A percentile compares a stretch with the other conserved stretches of the same genome.
phyloP scores from a whole-genome alignment of 2,113 vertebrate genomes.

The Antechinus stuartii region DNA sequence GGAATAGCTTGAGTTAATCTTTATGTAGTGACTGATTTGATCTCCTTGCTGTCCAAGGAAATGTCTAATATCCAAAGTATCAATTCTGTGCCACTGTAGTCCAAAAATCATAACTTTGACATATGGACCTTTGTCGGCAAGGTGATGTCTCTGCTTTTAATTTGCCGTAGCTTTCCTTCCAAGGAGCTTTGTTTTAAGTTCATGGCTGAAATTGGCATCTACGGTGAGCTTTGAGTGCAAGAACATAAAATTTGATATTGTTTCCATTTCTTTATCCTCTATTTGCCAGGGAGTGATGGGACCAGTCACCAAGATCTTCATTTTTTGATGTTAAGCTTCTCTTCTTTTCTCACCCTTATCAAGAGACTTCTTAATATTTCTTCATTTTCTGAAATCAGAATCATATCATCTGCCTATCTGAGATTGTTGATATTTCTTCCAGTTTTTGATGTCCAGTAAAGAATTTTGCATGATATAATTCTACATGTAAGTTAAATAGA shows the following conservation, averaged over 20 bases:
- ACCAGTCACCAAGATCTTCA: neutral
- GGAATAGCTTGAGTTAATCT: neutral
- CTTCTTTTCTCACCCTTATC: neutral
- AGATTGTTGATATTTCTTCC: neutral
- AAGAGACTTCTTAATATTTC: neutral
- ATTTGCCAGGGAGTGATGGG: neutral
- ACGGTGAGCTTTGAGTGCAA: neutral
- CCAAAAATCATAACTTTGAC: neutral
- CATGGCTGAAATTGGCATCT: neutral
- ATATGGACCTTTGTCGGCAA: neutral
- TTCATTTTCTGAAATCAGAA: neutral
- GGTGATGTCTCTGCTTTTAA: neutral
- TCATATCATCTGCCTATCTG: neutral
- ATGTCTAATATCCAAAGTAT: neutral
- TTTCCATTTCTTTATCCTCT: neutral
- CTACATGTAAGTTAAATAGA: neutral
- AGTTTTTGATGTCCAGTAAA: neutral
- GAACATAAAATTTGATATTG: neutral
- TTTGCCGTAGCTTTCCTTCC: neutral
- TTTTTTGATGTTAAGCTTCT: neutral
- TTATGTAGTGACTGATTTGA: neutral
- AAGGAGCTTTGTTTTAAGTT: neutral
- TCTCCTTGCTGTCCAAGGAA: neutral
- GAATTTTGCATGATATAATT: neutral
- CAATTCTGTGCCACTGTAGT: neutral